Conservation (phyloP, 92 coral and sea anemone genomes). For the Epizoanthus ramosus region DNA sequence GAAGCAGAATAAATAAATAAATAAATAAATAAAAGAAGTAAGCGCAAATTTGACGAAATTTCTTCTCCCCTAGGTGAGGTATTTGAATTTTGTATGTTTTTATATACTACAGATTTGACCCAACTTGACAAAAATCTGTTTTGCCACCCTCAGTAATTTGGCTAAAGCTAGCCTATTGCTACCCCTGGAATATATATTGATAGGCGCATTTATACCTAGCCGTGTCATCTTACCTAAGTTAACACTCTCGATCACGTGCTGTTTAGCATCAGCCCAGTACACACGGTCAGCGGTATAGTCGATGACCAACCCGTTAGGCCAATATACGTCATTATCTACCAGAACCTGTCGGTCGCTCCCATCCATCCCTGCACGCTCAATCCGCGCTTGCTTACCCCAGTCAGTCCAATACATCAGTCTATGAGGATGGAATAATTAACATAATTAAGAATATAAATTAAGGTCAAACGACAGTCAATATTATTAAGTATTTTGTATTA, state of each 20-base stretch:
- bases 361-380: slow-evolving; percentile 67
- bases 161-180: too few species aligned
- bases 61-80: too few species aligned
- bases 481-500: not conserved
- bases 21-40: too few species aligned
- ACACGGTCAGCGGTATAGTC: slow-evolving; percentile 52
- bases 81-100: too few species aligned
- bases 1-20: too few species aligned
- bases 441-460: not conserved
- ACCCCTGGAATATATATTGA: too few species aligned
- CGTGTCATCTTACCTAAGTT: slow-evolving; percentile 10
- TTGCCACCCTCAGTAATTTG: too few species aligned
- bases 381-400: slow-evolving; percentile 64
- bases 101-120: too few species aligned
- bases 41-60: too few species aligned
- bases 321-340: slow-evolving; percentile 30
- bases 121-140: too few species aligned
- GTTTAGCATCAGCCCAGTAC: slow-evolving; percentile 64
- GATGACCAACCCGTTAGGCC: slow-evolving; percentile 65
- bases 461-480: too few species aligned
- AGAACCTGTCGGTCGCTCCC: slow-evolving; percentile 56
- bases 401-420: slow-evolving; percentile 85
- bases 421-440: not conserved
- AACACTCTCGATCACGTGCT: slow-evolving; percentile 44
- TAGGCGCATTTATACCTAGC: too few species aligned